phyloP scores from a whole-genome alignment of 2,113 vertebrate genomes.

The Alouatta palliata region DNA sequence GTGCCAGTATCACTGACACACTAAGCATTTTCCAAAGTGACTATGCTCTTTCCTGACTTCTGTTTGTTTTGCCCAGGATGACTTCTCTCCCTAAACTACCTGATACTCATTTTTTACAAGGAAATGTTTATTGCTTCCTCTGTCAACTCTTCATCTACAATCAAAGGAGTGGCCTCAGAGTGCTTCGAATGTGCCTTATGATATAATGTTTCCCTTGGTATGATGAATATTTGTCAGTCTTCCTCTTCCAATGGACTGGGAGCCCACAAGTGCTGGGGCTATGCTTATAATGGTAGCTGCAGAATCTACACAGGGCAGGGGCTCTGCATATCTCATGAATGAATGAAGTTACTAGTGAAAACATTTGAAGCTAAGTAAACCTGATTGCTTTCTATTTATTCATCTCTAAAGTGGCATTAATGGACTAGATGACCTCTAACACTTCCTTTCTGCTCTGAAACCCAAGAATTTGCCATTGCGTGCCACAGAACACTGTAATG shows the following conservation, averaged over 20 bases:
- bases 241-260: neutral
- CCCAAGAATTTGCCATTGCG: neutral
- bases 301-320: neutral
- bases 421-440: neutral
- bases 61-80: neutral
- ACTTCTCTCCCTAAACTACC: neutral
- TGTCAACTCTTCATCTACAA: neutral
- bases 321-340: neutral
- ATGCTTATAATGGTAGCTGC: neutral
- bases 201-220: neutral
- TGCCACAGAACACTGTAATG: neutral
- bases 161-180: neutral
- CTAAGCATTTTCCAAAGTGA: neutral
- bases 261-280: neutral
- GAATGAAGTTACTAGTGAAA: neutral
- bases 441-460: constrained; percentile 37
- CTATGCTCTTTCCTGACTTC: neutral
- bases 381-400: constrained; percentile 3
- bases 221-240: neutral
- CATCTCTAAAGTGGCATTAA: neutral
- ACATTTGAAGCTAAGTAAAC: neutral
- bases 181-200: neutral
- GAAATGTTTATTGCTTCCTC: neutral
- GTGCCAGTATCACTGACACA: neutral
- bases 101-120: neutral